phyloP scores from a whole-genome alignment of 2,888 invertebrate species.

The Drosophila rellima region DNA sequence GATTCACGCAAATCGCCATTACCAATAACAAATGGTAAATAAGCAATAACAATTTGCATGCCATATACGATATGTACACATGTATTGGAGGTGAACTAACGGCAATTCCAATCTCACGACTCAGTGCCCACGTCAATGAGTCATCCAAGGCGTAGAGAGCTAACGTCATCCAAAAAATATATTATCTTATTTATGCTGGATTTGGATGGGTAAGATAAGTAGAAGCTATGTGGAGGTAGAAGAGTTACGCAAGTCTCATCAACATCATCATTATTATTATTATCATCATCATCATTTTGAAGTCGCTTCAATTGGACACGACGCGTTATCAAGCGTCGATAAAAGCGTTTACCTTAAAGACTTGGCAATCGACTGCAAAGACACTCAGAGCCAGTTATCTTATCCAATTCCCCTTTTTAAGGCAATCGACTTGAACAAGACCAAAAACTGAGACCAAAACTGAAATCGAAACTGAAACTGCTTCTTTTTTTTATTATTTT shows the following conservation, averaged over 20 bases:
- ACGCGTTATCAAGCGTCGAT: constrained; percentile 63
- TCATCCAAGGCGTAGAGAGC: constrained; percentile 17
- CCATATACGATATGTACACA: constrained; percentile 44
- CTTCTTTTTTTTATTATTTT: constrained; percentile 5
- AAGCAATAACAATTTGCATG: constrained; percentile 46
- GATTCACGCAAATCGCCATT: constrained; percentile 20
- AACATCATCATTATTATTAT: neutral
- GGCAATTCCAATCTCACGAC: constrained; percentile 50
- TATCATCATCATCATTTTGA: neutral
- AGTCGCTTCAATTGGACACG: constrained; percentile 25
- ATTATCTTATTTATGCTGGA: constrained; percentile 1
- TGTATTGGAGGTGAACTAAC: constrained; percentile 48
- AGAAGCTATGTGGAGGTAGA: constrained; percentile 2
- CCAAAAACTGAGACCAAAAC: neutral
- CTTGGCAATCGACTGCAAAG: constrained; percentile 35
- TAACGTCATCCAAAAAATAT: constrained; percentile 41
- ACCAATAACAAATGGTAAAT: constrained; percentile 4
- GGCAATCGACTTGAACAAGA: constrained; percentile 32
- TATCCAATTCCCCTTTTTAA: constrained; percentile 69
- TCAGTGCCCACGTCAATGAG: constrained; percentile 47
- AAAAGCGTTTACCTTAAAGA: constrained; percentile 57
- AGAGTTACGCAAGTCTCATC: constrained; percentile 44
- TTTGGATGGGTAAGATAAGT: constrained; percentile 15
- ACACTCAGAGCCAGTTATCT: constrained; percentile 50
- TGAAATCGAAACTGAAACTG: constrained; percentile 28